These are phyloP conservation scores for Meleagris gallopavo DNA, from an alignment of 2,113 vertebrate species.

Conservation along the genomic window DNA sequence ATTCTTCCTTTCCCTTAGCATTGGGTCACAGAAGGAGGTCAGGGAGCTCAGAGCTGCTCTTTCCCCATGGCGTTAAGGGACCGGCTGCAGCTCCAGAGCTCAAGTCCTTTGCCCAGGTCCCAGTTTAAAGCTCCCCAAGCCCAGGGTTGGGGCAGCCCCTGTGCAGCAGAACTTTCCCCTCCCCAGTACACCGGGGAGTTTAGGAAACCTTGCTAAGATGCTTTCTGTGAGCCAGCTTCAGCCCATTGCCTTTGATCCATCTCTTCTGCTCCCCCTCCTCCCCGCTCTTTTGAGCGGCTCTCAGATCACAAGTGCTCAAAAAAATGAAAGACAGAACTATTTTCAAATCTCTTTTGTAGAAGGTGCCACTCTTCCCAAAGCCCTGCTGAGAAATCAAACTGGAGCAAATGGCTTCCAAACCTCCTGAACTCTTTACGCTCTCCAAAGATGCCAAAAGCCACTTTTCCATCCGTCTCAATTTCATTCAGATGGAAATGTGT, in stretches of 20 bases:
- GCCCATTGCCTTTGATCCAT: rapidly evolving
- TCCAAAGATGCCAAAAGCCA: neutral
- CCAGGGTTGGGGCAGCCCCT: neutral
- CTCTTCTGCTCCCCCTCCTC: neutral
- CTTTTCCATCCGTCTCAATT: neutral
- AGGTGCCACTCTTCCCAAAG: neutral
- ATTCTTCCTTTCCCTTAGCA: rapidly evolving
- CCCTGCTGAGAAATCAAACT: neutral
- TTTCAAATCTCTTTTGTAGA: neutral
- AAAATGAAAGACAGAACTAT: neutral
- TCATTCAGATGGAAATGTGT: neutral
- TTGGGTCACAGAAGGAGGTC: neutral
- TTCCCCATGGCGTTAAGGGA: rapidly evolving
- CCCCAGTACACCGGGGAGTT: neutral
- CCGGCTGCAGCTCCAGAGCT: rapidly evolving
- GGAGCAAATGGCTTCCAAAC: neutral
- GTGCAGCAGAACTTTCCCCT: neutral
- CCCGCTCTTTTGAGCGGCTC: neutral
- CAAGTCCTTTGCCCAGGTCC: neutral
- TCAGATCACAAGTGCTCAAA: neutral
- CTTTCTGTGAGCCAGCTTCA: neutral
- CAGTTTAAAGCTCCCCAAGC: rapidly evolving
- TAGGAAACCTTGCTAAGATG: neutral
- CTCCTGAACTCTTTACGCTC: neutral
- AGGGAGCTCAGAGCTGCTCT: neutral